These are phyloP conservation scores for Patiria miniata DNA, from an alignment of 35 echinoderm and acorn worm species.

Conservation along the genomic window DNA sequence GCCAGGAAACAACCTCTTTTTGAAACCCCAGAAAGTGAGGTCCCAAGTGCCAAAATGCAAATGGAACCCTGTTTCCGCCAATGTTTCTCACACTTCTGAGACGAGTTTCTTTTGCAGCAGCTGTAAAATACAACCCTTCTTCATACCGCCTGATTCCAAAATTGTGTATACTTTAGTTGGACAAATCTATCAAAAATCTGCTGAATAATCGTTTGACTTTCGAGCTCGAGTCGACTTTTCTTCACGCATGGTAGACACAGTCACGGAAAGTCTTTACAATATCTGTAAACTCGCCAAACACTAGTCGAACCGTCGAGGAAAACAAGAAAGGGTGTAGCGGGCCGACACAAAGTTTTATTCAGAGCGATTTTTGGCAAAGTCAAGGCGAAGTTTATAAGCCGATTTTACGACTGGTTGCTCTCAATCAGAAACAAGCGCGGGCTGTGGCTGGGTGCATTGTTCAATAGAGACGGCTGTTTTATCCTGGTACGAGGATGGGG, in stretches of 20 bases:
- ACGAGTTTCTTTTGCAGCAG: no score
- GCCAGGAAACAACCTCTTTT: no score
- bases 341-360: slow-evolving; percentile 5
- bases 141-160: no score
- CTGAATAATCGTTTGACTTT: neutral
- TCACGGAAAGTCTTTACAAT: no score
- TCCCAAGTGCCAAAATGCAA: no score
- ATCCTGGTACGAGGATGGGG: neutral
- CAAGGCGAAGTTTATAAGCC: neutral
- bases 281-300: no score
- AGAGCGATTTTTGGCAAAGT: neutral
- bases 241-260: neutral
- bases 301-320: neutral
- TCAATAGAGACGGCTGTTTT: neutral
- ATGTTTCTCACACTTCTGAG: no score
- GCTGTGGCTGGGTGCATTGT: neutral
- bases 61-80: no score
- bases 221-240: neutral
- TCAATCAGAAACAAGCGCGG: neutral
- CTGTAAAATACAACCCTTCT: no score
- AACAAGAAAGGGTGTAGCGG: neutral
- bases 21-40: no score
- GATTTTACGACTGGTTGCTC: neutral
- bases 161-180: no score
- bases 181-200: no score